Base-by-base conservation (phyloP, 2,797 vertebrate species). In the Microcaecilia unicolor region DNA sequence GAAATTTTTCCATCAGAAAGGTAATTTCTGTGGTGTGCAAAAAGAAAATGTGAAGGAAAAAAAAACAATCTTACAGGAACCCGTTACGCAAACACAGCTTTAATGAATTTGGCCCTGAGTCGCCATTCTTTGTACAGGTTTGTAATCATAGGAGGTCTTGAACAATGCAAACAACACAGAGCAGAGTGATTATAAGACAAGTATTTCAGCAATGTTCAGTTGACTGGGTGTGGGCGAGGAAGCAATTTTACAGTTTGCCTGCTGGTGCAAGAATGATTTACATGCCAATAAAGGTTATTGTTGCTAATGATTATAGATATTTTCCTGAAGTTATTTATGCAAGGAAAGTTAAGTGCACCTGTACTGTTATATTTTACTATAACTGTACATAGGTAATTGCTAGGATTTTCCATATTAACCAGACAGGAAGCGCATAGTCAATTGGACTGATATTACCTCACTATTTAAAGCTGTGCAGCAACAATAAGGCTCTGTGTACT, bases 141-240 rank as follows among this genome's bases (percentile, higher is more conserved):
- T 21, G 25, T 41, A 28, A 34, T 33, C 48, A 42, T 33, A 29
- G 40, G 58, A 25, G 28, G 34, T 51, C 72, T 37, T 42, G 58
- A 68, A 75, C 57, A 64, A 50, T 45, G 23, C 33, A 70, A 78
- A 63, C 25, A 68, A 44, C 33, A 58, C 55, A 70, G 72, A 69
- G 51, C 28, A 12, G 15, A 64, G 29, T 54, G 72, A 71, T 66
- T 74, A 55, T 52, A 66, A 70, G 42, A 71, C 51, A 71, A 65
- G 18, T 34, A 57, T 24, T 58, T 35, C 43, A 57, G 42, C 56
- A 57, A 55, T 70, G 68, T 74, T 59, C 38, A 32, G 22, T 59
- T 65, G 46, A 68, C 5, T 37, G 31, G 31, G 19, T 63, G 57
- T 64, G 55, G 48, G 31, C 67, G 30, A 63, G 25, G 54, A 64